Base-by-base conservation (phyloP, 1,140 invertebrate species). In the Hylyphantes graminicola region DNA sequence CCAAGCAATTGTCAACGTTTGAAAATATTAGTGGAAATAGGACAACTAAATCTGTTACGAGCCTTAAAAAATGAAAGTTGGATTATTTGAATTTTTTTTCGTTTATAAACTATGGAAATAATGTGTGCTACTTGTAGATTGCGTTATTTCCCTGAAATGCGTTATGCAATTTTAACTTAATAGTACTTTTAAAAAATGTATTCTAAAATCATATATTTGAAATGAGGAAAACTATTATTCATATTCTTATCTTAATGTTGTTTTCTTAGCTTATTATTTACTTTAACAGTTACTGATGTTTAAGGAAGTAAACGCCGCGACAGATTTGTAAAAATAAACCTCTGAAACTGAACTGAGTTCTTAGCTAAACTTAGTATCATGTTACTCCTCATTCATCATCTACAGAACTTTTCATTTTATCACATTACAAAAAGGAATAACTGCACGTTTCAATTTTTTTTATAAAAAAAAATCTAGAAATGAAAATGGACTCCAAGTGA, bases 331-430 rank as follows among this genome's bases (percentile, higher is more conserved):
- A 70, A 70, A 48, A 70, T 70, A 70, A 70, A 48, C 54, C 50
- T n/a, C n/a, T n/a, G 11, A 53, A 70, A 48, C 68, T 70, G 68
- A n/a, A 17, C 50, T 17, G 48, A 7, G n/a, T 11, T 53, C 35
- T 35, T 35, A 10, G 54, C 68, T 70, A 70, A 70, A 70, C 68
- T 70, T 48, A 70, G 68, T 51, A 53, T 70, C 54, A 70, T 70
- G 68, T 70, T 70, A 70, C 68, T n/a, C 54, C 51, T n/a, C 68
- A 70, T 70, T 70, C 68, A 70, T 70, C 68, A 70, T 70, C 50
- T 1, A 10, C n/a, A 53, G n/a, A 70, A 51, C 51, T 11, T 53
- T 17, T 70, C 50, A 17, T 70, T 53, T 70, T 54, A n/a, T n/a
- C 17, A 53, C 35, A 5, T 15, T 68, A n/a, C 50, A 6, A 51